These are phyloP conservation scores for Anabacerthia variegaticeps DNA, from an alignment of 2,797 vertebrate species.

Conservation along the genomic window DNA sequence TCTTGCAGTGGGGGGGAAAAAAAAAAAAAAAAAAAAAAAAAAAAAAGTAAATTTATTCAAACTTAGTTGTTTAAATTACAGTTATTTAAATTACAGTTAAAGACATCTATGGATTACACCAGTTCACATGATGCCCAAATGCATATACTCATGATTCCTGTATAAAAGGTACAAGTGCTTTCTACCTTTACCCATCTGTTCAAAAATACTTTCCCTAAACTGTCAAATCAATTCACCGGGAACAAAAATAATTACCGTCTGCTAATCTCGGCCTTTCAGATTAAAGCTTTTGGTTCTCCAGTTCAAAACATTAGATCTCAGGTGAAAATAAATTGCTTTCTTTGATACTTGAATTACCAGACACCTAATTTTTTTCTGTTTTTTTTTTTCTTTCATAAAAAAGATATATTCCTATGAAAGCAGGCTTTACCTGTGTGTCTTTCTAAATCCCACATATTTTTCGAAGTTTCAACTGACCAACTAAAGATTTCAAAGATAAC, in stretches of 20 bases:
- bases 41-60: background rate
- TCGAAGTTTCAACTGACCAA: background rate
- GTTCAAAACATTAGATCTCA: background rate
- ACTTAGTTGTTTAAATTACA: background rate
- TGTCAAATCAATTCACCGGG: background rate
- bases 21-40: background rate
- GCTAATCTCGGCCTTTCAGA: background rate
- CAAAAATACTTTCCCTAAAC: background rate
- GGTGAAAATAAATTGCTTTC: background rate
- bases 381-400: background rate
- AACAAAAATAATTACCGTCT: background rate
- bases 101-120: background rate
- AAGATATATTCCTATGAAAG: background rate
- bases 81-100: background rate
- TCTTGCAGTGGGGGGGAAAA: background rate
- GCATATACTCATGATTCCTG: background rate
- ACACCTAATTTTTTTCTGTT: background rate
- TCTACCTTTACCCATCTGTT: background rate
- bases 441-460: background rate
- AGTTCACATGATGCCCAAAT: background rate
- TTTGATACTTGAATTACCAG: background rate
- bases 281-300: background rate
- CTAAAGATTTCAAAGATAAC: background rate
- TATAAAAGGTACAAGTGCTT: background rate
- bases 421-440: accelerated